Base-by-base conservation (phyloP, 92 coral and sea anemone genomes). In the Epizoanthus ramosus region DNA sequence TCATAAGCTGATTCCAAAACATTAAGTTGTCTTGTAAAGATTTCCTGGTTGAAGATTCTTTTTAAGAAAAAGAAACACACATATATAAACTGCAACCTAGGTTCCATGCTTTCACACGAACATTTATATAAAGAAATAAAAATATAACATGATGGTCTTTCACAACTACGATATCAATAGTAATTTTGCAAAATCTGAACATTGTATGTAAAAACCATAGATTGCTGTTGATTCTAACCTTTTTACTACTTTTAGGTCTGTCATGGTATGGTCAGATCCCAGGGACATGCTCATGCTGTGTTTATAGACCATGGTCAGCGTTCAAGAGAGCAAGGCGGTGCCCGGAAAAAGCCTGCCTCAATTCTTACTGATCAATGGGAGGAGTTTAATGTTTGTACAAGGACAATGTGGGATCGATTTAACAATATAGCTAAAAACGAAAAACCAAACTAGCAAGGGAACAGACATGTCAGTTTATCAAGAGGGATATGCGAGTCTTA, bases 361-460 rank as follows among this genome's bases (percentile, higher is more conserved):
- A 64, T 70, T 70, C 74, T 87, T 72, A 79, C 23, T 71, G 63
- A 77, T 47, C 83, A 68, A 54, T 86, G 83, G 35, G 19, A 6
- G 8, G 35, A 43, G 13, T 66, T 87, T 37, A 86, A 68, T 23
- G 89, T 87, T 50, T 87, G 77, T 19, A 67, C 85, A 52, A 71
- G 88, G 80, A 75, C 89, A 24, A 83, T 88, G 0, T 85, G 94
- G 64, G 91, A 91, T 76, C 87, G 79, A 28, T 91, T 68, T 63
- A 74, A 75, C 75, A 73, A 80, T 66, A n/a, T n/a, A n/a, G n/a
- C n/a, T n/a, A n/a, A n/a, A n/a, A n/a, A n/a, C n/a, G n/a, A n/a
- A n/a, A n/a, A 54, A 81, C 87, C 13, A 87, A 80, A 80, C 66
- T 86, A 53, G 74, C 79, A 57, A 63, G 61, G 74, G 87, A 90